phyloP scores from a whole-genome alignment of 2,797 vertebrate genomes.

The Poliocrania exsul region DNA sequence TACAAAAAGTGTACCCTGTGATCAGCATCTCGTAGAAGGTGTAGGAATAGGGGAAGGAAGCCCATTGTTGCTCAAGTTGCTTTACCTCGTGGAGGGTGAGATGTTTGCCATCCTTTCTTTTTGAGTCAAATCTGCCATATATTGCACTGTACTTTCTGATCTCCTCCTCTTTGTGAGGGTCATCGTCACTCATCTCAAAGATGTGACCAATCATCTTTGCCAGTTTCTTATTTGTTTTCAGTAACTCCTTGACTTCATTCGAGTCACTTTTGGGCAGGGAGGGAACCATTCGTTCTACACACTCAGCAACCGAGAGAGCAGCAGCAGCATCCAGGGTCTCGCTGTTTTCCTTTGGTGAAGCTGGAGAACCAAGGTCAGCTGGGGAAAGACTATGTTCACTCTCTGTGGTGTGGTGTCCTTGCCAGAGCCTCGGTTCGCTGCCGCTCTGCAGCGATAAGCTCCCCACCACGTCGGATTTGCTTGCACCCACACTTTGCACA shows the following conservation, averaged over 20 bases:
- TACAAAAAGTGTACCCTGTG: not conserved
- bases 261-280: constrained; percentile 87
- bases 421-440: constrained; percentile 87
- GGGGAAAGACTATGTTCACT: constrained; percentile 96
- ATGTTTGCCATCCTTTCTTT: constrained; percentile 96
- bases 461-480: constrained; percentile 80
- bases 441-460: constrained; percentile 72
- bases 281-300: constrained; percentile 91
- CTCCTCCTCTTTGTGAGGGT: constrained; percentile 93
- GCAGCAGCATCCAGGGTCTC: constrained; percentile 91
- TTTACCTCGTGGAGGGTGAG: constrained; percentile 96
- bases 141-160: constrained; percentile 98
- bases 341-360: constrained; percentile 90
- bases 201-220: constrained; percentile 98
- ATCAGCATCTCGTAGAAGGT: not conserved
- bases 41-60: not conserved
- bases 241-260: constrained; percentile 88
- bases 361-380: constrained; percentile 90
- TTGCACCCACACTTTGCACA: constrained; percentile 81
- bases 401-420: constrained; percentile 87
- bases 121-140: constrained; percentile 97
- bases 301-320: constrained; percentile 91
- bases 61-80: not conserved
- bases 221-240: constrained; percentile 95
- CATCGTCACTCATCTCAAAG: constrained; percentile 92